A percentile compares a stretch with the other conserved stretches of the same genome.
These are phyloP conservation scores for Agrochola circellaris DNA, from an alignment of 2,888 invertebrate species.

Conservation along the genomic window DNA sequence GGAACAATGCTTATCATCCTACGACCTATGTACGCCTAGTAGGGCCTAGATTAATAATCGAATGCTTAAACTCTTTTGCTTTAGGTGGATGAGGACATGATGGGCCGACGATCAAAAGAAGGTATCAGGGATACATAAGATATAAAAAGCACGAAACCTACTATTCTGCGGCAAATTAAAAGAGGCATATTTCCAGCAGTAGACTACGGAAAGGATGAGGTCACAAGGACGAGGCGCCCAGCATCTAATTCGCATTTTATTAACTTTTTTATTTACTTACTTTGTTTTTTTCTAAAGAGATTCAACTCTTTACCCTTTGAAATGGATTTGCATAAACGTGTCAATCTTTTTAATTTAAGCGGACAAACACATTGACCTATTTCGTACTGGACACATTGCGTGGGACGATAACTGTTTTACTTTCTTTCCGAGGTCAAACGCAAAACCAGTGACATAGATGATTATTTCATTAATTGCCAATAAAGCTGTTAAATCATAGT, in stretches of 20 bases:
- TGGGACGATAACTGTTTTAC: slow-evolving; percentile 29
- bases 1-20: neutral
- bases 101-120: neutral
- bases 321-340: slow-evolving; percentile 34
- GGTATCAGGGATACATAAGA: neutral
- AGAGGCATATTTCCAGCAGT: neutral
- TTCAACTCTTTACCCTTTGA: slow-evolving; percentile 13
- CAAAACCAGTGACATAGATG: slow-evolving; percentile 32
- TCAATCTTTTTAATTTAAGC: slow-evolving; percentile 8
- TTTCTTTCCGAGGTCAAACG: slow-evolving; percentile 39
- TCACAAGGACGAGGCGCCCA: neutral
- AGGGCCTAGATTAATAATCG: neutral
- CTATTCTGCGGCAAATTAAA: neutral
- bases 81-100: neutral
- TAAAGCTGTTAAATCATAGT: slow-evolving; percentile 7
- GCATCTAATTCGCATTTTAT: neutral
- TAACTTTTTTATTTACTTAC: neutral
- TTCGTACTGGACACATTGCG: slow-evolving; percentile 28
- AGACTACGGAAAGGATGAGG: too few relatives aligned
- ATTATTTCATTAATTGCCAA: slow-evolving; percentile 21
- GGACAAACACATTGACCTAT: slow-evolving; percentile 45
- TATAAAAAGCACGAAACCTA: too few relatives aligned
- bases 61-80: neutral
- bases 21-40: slow-evolving; percentile 10
- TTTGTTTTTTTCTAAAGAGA: neutral